Evolutionary conservation across 2,888 invertebrate species (phyloP), one percentile per base, ranked within the genome.

Genomic region (Leuctra nigra): DNA sequence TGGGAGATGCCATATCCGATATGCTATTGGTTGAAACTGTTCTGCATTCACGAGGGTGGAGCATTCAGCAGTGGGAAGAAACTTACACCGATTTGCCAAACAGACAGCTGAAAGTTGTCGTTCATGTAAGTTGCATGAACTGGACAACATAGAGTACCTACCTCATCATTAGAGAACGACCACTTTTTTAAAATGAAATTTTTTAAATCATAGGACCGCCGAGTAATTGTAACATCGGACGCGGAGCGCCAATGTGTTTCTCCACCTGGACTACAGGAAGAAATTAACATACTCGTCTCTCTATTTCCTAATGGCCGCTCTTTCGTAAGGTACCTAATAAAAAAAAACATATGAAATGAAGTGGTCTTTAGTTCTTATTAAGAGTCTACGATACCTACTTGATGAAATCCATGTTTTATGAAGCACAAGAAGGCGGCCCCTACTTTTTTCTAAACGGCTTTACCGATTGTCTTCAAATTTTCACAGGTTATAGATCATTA

Each of bases 1-100:
- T 98, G 0, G 99, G 99, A 0, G 99, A 99, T 76, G 98, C 98
- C 2, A 84, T 99, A 54, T 94, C 97, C 0, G 98, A 98, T 69
- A 79, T 99, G 81, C 77, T 99, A 57, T 72, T 96, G 4, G 95
- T 98, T 1, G 99, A 99, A 73, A 84, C 87, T 0, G 87, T 97
- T 53, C 78, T 99, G 22, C 83, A 86, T 64, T 81, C 84, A 1
- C 83, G 84, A 61, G 93, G 89, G 3, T 91, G 91, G 86, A 78
- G 81, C 65, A 77, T 86, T 1, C 71, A 74, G 25, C 82, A 89
- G 50, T 99, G 99, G 99, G 79, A 86, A 65, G 68, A 72, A 1
- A 77, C 85, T 9, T 99, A 99, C 69, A 70, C 69, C 0, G 97
- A 98, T 71, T 78, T 95, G 57, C 96, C 95, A 0, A 94, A 91